A percentile compares a stretch with the other conserved stretches of the same genome.
Conservation (phyloP, 2,113 vertebrate genomes). For the Turnix velox region DNA sequence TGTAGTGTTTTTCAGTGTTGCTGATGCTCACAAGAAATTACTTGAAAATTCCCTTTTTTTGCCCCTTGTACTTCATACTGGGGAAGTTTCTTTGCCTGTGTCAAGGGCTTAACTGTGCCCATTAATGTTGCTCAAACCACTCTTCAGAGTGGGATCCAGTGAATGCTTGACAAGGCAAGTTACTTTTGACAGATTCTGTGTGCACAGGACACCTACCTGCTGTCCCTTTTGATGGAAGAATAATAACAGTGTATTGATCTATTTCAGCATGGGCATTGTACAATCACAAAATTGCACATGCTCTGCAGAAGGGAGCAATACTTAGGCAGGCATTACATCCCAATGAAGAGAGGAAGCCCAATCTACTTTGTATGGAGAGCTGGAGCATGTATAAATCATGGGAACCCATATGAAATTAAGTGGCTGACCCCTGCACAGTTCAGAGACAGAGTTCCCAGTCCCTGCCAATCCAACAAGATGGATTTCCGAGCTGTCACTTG, state of each 20-base stretch:
- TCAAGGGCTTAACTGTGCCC: not conserved
- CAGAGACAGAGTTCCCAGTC: slow-evolving; percentile 31
- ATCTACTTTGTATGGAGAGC: not conserved
- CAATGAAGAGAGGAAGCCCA: not conserved
- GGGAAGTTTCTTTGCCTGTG: rapidly evolving
- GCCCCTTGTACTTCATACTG: not conserved
- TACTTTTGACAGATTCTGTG: not conserved
- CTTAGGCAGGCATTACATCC: not conserved
- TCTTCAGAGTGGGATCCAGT: not conserved
- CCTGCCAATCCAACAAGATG: slow-evolving; percentile 43
- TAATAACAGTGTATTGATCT: not conserved
- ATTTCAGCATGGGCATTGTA: not conserved
- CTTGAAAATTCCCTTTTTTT: not conserved
- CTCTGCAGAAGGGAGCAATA: not conserved
- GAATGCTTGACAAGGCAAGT: rapidly evolving
- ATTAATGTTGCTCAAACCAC: not conserved
- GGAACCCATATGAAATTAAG: slow-evolving; percentile 28
- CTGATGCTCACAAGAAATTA: not conserved
- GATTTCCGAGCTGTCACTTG: slow-evolving; percentile 22
- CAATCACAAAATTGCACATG: rapidly evolving
- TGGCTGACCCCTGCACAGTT: slow-evolving; percentile 1
- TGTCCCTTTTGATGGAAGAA: not conserved
- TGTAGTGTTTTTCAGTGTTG: not conserved
- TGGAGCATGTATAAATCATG: slow-evolving; percentile 30
- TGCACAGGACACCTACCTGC: not conserved